Conservation (phyloP, 2,113 vertebrate species). For the Megaceryle torquata region DNA sequence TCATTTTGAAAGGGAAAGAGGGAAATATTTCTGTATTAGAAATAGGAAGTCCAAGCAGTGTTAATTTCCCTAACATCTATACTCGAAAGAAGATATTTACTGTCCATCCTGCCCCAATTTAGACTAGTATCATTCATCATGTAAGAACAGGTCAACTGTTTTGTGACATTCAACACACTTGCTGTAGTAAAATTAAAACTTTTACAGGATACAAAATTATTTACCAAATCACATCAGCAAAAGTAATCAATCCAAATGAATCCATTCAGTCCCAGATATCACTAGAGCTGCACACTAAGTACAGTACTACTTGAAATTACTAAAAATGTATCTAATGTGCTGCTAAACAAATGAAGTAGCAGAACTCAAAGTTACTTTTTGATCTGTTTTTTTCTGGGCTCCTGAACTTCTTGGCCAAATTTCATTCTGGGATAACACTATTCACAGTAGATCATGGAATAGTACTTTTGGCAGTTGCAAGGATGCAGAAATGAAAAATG, state of each 20-base stretch:
- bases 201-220: background rate
- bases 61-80: background rate
- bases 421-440: background rate
- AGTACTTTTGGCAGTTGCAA: background rate
- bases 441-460: background rate
- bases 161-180: background rate
- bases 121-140: background rate
- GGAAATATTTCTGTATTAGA: background rate
- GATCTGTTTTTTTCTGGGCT: background rate
- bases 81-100: background rate
- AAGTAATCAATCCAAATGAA: background rate
- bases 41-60: background rate
- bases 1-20: background rate
- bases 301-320: background rate
- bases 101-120: background rate
- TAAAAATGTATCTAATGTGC: background rate
- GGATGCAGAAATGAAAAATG: background rate
- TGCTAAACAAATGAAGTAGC: background rate
- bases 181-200: background rate
- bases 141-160: background rate
- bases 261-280: background rate
- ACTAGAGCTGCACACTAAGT: background rate
- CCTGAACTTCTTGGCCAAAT: background rate
- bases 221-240: background rate
- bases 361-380: background rate